Conservation (phyloP, 2,797 vertebrate genomes). For the Aulostomus chinensis region DNA sequence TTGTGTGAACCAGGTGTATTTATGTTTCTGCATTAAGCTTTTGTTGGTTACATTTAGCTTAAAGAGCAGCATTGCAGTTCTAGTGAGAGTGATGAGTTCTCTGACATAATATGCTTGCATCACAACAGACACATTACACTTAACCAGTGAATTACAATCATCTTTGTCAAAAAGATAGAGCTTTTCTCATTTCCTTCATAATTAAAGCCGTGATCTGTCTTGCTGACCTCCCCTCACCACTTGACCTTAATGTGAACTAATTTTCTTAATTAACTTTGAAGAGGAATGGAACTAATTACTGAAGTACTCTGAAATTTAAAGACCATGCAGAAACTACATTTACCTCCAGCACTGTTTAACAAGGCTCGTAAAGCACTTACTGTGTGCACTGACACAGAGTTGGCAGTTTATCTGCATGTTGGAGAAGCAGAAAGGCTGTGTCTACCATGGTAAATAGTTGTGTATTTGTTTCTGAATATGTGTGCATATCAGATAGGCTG, state of each 20-base stretch:
- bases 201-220: constrained; percentile 26
- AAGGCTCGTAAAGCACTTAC: constrained; percentile 3
- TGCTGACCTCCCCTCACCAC: constrained; percentile 5
- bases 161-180: neutral
- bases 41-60: too few relatives aligned
- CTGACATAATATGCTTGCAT: too few relatives aligned
- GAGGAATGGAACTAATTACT: constrained; percentile 43
- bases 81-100: too few relatives aligned
- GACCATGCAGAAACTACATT: constrained; percentile 19
- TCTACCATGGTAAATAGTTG: constrained; percentile 7
- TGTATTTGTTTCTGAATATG: neutral
- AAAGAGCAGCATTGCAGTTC: too few relatives aligned
- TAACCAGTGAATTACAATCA: too few relatives aligned
- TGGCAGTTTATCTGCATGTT: constrained; percentile 29
- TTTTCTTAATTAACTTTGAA: constrained; percentile 43
- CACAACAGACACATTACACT: too few relatives aligned
- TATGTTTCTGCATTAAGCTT: too few relatives aligned
- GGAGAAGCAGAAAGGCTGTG: constrained; percentile 32
- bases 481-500: constrained; percentile 12
- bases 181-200: constrained; percentile 19
- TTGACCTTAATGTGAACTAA: constrained; percentile 45
- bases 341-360: constrained; percentile 19
- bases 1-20: too few relatives aligned
- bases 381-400: constrained; percentile 27
- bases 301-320: constrained; percentile 33